Evolutionary conservation across 2,113 vertebrate species (phyloP).

Genomic region (Atherinomorus stipes): DNA sequence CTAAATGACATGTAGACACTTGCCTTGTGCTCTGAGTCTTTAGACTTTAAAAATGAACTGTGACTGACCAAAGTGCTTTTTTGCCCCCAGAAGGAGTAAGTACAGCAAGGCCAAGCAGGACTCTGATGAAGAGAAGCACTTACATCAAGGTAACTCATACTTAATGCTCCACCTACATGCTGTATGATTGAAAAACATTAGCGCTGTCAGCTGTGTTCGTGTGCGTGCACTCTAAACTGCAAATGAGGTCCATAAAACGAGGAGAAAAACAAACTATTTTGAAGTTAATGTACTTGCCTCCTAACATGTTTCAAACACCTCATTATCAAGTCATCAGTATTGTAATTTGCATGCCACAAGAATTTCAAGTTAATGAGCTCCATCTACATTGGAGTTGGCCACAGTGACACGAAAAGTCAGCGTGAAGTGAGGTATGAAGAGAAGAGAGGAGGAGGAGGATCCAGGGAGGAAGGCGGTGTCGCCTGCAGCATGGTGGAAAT

Average conservation of each 20-base stretch:
- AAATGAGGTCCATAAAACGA: constrained; percentile 54
- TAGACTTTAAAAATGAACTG: background rate
- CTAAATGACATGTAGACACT: background rate
- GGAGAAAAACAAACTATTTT: constrained; percentile 41
- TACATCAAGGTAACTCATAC: constrained; percentile 90
- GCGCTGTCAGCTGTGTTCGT: constrained; percentile 44
- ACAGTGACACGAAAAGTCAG: constrained; percentile 56
- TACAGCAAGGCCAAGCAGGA: constrained; percentile 98
- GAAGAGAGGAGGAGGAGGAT: constrained; percentile 42
- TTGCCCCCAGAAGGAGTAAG: constrained; percentile 89
- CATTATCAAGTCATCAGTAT: constrained; percentile 73
- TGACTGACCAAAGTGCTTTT: constrained; percentile 54
- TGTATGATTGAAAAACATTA: constrained; percentile 50
- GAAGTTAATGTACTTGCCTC: constrained; percentile 59
- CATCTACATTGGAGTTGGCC: constrained; percentile 50
- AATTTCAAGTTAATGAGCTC: constrained; percentile 68
- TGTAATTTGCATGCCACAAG: constrained; percentile 60
- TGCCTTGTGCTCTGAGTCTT: background rate
- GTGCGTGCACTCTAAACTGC: constrained; percentile 30
- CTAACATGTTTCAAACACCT: constrained; percentile 58
- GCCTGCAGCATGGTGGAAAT: constrained; percentile 73
- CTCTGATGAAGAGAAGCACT: constrained; percentile 95
- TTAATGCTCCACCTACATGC: constrained; percentile 27
- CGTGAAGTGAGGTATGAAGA: constrained; percentile 40
- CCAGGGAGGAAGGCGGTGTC: constrained; percentile 48